Conservation (phyloP, 2,888 invertebrate genomes). For the Chloroclysta siterata region DNA sequence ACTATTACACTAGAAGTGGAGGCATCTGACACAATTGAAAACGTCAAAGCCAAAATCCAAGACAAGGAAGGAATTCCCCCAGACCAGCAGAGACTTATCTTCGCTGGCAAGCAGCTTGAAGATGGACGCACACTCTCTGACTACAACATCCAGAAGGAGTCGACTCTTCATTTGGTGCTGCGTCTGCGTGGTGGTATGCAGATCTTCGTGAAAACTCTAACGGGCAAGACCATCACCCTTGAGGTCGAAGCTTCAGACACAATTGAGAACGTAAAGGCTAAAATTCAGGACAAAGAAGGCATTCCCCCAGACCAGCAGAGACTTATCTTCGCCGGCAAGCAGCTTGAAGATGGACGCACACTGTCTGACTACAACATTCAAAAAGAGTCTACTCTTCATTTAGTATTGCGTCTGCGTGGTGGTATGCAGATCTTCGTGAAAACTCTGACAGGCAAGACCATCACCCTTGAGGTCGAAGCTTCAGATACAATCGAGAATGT, state of each 20-base stretch:
- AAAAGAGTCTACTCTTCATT: slow-evolving; percentile 36
- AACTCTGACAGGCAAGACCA: slow-evolving; percentile 31
- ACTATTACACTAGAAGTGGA: slow-evolving; percentile 39
- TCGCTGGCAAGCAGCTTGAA: slow-evolving; percentile 41
- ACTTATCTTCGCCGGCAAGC: slow-evolving; percentile 40
- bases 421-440: slow-evolving; percentile 38
- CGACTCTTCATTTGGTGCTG: slow-evolving; percentile 36
- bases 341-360: slow-evolving; percentile 38
- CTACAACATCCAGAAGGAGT: slow-evolving; percentile 41
- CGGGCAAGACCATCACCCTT: slow-evolving; percentile 36
- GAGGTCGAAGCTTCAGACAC: slow-evolving; percentile 37
- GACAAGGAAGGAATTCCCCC: slow-evolving; percentile 43
- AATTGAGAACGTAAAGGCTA: slow-evolving; percentile 36
- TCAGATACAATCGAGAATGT: slow-evolving; percentile 29
- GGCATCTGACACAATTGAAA: slow-evolving; percentile 40
- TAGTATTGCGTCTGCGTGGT: slow-evolving; percentile 36
- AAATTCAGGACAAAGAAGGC: slow-evolving; percentile 39
- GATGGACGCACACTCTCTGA: slow-evolving; percentile 40
- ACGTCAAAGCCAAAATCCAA: slow-evolving; percentile 41
- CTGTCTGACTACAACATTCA: slow-evolving; percentile 39
- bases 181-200: slow-evolving; percentile 41
- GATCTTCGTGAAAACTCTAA: slow-evolving; percentile 36
- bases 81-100: slow-evolving; percentile 41
- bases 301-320: slow-evolving; percentile 39
- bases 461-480: slow-evolving; percentile 32